phyloP scores from a whole-genome alignment of 2,113 vertebrate genomes.

The Lethenteron reissneri region DNA sequence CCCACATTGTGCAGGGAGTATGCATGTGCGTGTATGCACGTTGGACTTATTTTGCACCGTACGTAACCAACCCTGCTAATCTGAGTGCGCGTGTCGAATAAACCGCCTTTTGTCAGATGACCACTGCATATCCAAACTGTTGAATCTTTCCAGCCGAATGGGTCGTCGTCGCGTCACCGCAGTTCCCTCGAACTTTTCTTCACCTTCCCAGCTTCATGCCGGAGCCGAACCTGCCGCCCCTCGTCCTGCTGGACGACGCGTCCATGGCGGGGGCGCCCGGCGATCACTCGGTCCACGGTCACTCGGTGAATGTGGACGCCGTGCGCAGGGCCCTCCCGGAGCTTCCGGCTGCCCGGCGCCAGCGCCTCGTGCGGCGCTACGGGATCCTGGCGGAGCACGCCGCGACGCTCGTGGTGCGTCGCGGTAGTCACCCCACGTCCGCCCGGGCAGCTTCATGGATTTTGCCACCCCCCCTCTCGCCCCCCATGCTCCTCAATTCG shows the following conservation, averaged over 20 bases:
- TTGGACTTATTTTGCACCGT: too few relatives aligned
- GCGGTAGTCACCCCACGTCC: neutral
- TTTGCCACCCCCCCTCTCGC: neutral
- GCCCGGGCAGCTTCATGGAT: neutral
- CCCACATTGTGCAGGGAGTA: too few relatives aligned
- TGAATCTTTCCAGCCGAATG: too few relatives aligned
- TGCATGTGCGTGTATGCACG: too few relatives aligned
- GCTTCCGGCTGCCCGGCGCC: slow-evolving; percentile 47
- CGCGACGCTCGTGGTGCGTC: slow-evolving; percentile 55
- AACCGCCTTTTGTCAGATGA: too few relatives aligned
- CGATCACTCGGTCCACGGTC: slow-evolving; percentile 13
- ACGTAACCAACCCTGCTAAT: too few relatives aligned
- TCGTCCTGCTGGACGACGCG: slow-evolving; percentile 42
- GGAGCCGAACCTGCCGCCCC: slow-evolving; percentile 86
- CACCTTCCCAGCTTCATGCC: slow-evolving; percentile 60
- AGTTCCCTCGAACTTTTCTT: neutral
- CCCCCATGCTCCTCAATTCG: neutral
- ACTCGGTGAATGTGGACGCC: slow-evolving; percentile 48
- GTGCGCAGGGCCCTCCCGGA: slow-evolving; percentile 47
- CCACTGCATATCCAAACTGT: too few relatives aligned
- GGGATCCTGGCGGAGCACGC: slow-evolving; percentile 65
- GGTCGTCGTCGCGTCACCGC: too few relatives aligned
- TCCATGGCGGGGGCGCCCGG: too few relatives aligned
- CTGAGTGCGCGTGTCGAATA: too few relatives aligned
- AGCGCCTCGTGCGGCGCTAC: slow-evolving; percentile 40